A percentile compares a stretch with the other conserved stretches of the same genome.
These are phyloP conservation scores for Leistus spinibarbis DNA, from an alignment of 2,888 invertebrate species.

Conservation along the genomic window DNA sequence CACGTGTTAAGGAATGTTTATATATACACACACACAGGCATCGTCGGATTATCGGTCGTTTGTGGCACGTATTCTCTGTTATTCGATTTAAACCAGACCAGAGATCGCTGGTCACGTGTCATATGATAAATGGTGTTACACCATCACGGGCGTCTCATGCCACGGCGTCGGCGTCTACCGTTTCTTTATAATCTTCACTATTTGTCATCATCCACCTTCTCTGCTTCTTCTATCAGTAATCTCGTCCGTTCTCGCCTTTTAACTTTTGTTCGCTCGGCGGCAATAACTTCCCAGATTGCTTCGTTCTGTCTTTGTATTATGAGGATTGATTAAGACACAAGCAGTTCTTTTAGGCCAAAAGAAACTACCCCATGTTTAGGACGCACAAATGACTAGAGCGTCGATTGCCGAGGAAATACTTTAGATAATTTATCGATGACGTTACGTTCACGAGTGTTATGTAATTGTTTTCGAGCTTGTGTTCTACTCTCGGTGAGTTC, in stretches of 20 bases:
- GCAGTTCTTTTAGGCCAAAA: constrained; percentile 41
- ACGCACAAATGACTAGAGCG: constrained; percentile 21
- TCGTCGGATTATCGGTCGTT: constrained; percentile 17
- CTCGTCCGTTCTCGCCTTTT: constrained; percentile 9
- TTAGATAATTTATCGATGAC: constrained; percentile 28
- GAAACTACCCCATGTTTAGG: not conserved
- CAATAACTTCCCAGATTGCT: constrained; percentile 54
- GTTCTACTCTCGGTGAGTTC: not conserved
- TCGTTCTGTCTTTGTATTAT: constrained; percentile 55
- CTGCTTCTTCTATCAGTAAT: not conserved
- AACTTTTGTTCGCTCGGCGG: constrained; percentile 43
- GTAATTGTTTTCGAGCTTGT: constrained; percentile 10
- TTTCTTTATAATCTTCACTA: constrained; percentile 35
- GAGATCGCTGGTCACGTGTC: constrained; percentile 32
- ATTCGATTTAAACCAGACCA: constrained; percentile 32
- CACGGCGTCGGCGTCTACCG: not conserved
- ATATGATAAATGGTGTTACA: constrained; percentile 23
- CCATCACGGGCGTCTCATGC: constrained; percentile 5
- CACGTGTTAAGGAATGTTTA: constrained; percentile 4
- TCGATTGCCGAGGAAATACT: constrained; percentile 17
- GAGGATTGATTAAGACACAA: constrained; percentile 57
- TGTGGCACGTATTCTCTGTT: constrained; percentile 29
- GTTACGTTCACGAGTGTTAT: constrained; percentile 10
- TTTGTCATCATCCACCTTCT: constrained; percentile 30
- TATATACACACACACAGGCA: not conserved